Percentiles rank a stretch among this genome's conserved stretches.
phyloP scores from a whole-genome alignment of 2,113 vertebrate genomes.

The Symphodus melops region DNA sequence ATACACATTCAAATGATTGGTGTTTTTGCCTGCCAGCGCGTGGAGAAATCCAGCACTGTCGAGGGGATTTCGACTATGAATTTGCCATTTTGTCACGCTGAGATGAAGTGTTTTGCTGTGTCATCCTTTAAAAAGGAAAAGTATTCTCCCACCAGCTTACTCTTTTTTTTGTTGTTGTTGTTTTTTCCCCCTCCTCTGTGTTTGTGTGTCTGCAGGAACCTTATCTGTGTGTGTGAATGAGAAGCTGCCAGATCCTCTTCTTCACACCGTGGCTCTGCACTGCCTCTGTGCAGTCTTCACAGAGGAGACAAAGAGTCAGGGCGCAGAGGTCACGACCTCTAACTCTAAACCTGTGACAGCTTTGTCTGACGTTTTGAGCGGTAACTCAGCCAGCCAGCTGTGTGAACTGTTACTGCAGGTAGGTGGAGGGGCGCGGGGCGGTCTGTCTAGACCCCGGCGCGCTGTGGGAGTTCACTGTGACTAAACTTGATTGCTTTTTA shows the following conservation, averaged over 20 bases:
- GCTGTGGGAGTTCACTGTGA: background rate
- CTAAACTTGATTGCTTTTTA: background rate
- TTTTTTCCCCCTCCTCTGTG: background rate
- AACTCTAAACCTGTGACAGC: constrained; percentile 20
- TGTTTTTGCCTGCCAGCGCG: constrained; percentile 18
- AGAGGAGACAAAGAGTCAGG: constrained; percentile 84
- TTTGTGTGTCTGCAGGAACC: constrained; percentile 77
- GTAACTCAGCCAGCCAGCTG: constrained; percentile 80
- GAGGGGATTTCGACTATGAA: constrained; percentile 29
- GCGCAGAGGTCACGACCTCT: constrained; percentile 49
- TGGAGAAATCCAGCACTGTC: constrained; percentile 50
- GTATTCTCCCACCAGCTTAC: background rate
- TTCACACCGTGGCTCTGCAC: constrained; percentile 84
- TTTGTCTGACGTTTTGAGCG: constrained; percentile 80
- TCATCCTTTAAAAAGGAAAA: constrained; percentile 50
- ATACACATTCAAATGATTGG: constrained; percentile 45
- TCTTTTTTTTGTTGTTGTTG: background rate
- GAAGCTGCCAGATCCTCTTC: constrained; percentile 63
- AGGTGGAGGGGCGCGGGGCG: background rate
- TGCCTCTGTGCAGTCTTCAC: constrained; percentile 89
- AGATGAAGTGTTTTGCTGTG: constrained; percentile 19
- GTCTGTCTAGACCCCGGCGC: background rate
- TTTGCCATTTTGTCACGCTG: constrained; percentile 31
- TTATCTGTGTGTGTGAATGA: constrained; percentile 85
- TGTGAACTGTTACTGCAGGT: constrained; percentile 91